These are phyloP conservation scores for Metridium senile DNA, from an alignment of 92 coral and sea anemone species.

Conservation along the genomic window DNA sequence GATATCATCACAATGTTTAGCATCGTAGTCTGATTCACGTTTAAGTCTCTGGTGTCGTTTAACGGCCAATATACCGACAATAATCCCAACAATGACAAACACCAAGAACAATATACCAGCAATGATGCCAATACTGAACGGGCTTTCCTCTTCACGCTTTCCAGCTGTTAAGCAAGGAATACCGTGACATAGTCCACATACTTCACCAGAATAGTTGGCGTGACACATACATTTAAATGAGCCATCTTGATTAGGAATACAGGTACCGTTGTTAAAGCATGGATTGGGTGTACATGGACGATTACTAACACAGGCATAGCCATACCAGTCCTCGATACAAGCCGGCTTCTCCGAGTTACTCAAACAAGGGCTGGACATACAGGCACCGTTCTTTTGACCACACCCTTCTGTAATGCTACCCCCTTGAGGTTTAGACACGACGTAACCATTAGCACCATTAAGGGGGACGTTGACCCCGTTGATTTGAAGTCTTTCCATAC, in stretches of 20 bases:
- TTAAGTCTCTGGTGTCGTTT: constrained; percentile 68
- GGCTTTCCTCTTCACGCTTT: constrained; percentile 15
- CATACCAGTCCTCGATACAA: constrained; percentile 91
- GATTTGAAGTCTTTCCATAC: constrained; percentile 80
- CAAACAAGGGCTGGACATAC: constrained; percentile 71
- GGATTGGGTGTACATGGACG: constrained; percentile 69
- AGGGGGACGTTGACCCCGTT: constrained; percentile 74
- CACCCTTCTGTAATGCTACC: constrained; percentile 79
- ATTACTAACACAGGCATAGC: constrained; percentile 76
- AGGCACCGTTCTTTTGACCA: constrained; percentile 58
- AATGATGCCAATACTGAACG: constrained; percentile 81
- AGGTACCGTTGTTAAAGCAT: constrained; percentile 67
- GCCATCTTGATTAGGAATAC: constrained; percentile 71
- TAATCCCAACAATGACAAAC: constrained; percentile 69
- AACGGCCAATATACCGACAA: constrained; percentile 85
- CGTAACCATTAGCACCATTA: constrained; percentile 79
- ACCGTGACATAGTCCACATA: constrained; percentile 41
- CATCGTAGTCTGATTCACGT: constrained; percentile 64
- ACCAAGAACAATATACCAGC: constrained; percentile 91
- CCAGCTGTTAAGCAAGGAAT: constrained; percentile 15
- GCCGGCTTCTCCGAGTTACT: constrained; percentile 52
- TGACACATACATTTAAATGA: constrained; percentile 60
- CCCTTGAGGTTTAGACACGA: constrained; percentile 59
- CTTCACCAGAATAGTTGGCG: constrained; percentile 56
- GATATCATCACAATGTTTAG: constrained; percentile 57